Evolutionary conservation across 2,113 vertebrate genomes (phyloP).

Genomic region (Ursus arctos): DNA sequence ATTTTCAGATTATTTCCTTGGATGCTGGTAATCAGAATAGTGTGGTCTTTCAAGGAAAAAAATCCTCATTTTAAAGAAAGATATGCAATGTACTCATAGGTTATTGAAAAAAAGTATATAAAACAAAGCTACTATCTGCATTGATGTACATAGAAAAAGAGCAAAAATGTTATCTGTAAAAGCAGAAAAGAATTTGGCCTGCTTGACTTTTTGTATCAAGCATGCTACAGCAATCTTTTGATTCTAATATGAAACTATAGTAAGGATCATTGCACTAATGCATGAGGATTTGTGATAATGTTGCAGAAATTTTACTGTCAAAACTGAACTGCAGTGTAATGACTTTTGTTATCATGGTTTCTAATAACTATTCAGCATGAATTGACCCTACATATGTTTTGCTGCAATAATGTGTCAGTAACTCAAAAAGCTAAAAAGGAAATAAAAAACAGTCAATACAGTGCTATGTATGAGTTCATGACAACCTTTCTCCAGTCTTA

Average conservation of each 20-base stretch:
- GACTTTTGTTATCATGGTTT: slow-evolving; percentile 92
- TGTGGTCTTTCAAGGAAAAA: slow-evolving; percentile 46
- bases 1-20: slow-evolving; percentile 50
- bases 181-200: slow-evolving; percentile 86
- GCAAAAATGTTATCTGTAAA: slow-evolving; percentile 82
- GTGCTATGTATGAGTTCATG: slow-evolving; percentile 20
- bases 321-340: slow-evolving; percentile 92
- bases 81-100: not conserved
- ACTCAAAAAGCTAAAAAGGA: slow-evolving; percentile 81
- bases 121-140: slow-evolving; percentile 70
- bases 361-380: slow-evolving; percentile 92
- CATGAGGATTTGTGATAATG: slow-evolving; percentile 93
- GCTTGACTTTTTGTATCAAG: slow-evolving; percentile 87
- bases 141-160: slow-evolving; percentile 69
- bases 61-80: slow-evolving; percentile 6
- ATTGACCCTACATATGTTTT: slow-evolving; percentile 91
- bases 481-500: not conserved
- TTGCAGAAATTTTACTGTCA: slow-evolving; percentile 94
- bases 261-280: slow-evolving; percentile 94
- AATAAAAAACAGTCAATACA: slow-evolving; percentile 67
- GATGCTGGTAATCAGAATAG: not conserved
- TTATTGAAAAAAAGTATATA: slow-evolving; percentile 64
- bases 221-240: slow-evolving; percentile 88
- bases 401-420: slow-evolving; percentile 87
- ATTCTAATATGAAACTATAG: slow-evolving; percentile 90